Percentiles rank a stretch among this genome's conserved stretches.
Evolutionary conservation across 1,140 invertebrate genomes (phyloP).

Genomic region (Heliconius congener): DNA sequence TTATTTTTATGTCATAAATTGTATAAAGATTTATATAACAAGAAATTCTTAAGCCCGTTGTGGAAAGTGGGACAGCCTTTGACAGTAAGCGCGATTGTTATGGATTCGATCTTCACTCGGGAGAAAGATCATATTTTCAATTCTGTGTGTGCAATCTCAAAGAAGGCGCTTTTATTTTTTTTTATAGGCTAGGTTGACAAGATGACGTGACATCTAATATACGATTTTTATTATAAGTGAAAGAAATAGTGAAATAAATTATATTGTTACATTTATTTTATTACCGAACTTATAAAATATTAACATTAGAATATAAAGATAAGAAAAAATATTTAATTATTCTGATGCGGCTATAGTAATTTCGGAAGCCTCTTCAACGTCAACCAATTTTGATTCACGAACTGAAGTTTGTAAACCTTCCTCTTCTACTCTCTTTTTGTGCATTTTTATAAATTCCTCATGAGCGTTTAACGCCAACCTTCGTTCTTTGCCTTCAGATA

Average conservation of each 20-base stretch:
- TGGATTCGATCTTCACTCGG: too few species aligned
- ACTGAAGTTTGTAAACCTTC: slow-evolving; percentile 30
- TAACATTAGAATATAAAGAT: neutral
- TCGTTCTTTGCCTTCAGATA: slow-evolving; percentile 70
- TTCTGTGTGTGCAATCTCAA: too few species aligned
- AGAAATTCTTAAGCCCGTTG: too few species aligned
- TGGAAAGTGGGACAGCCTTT: too few species aligned
- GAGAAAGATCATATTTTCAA: too few species aligned
- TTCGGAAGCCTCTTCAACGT: neutral
- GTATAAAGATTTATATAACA: too few species aligned
- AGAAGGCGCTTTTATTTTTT: too few species aligned
- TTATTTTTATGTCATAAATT: neutral
- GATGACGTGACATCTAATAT: too few species aligned
- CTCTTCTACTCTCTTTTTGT: slow-evolving; percentile 59
- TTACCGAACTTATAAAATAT: slow-evolving; percentile 1
- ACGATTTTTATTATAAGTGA: too few species aligned
- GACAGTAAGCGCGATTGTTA: too few species aligned
- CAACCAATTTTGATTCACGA: neutral
- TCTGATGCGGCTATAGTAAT: neutral
- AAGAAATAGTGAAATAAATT: too few species aligned
- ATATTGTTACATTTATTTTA: neutral
- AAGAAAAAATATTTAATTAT: neutral
- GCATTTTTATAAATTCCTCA: slow-evolving; percentile 63
- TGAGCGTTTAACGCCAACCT: slow-evolving; percentile 62
- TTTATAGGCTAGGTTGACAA: too few species aligned